Evolutionary conservation across 2,113 vertebrate genomes (phyloP).

Genomic region (Cololabis saira): DNA sequence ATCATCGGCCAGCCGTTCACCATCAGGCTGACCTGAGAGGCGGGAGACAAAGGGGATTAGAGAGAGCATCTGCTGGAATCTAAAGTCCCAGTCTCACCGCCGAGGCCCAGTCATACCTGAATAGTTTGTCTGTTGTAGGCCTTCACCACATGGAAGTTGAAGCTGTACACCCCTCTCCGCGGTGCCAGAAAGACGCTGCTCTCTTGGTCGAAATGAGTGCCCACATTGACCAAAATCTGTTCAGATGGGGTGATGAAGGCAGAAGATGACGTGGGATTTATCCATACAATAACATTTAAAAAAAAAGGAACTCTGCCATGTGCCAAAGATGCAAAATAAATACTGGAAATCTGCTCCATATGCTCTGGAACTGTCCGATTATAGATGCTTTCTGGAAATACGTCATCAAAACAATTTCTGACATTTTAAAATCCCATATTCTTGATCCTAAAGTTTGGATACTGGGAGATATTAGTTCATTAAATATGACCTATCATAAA

Average conservation of each 20-base stretch:
- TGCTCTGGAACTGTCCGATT: no score
- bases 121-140: slow-evolving; percentile 92
- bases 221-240: slow-evolving; percentile 89
- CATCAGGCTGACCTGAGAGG: slow-evolving; percentile 86
- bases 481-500: no score
- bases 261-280: background rate
- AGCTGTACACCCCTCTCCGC: slow-evolving; percentile 88
- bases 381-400: no score
- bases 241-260: background rate
- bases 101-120: slow-evolving; percentile 75
- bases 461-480: no score
- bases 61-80: background rate
- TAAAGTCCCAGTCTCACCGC: background rate
- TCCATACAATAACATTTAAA: no score
- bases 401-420: no score
- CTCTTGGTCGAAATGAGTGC: slow-evolving; percentile 86
- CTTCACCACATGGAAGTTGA: slow-evolving; percentile 91
- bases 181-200: slow-evolving; percentile 88
- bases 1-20: slow-evolving; percentile 89
- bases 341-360: no score
- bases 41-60: background rate
- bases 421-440: no score
- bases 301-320: no score
- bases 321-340: no score
- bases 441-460: no score